Evolutionary conservation across 2,888 invertebrate genomes (phyloP), one percentile per base, ranked within the genome.

Genomic region (Harpalus rufipes): DNA sequence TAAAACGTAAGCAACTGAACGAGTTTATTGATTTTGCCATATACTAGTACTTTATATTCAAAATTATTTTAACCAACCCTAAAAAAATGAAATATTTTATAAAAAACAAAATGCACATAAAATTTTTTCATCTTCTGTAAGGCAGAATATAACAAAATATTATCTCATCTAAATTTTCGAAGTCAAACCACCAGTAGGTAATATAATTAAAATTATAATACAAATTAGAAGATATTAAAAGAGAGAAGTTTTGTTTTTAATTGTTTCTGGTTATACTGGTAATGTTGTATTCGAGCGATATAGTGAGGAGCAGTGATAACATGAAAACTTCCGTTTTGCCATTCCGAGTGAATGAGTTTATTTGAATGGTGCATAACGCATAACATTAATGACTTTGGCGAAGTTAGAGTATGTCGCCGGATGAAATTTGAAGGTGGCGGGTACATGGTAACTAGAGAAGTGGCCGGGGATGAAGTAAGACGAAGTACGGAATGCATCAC

Each of bases 391-490:
- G 72, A 74, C 72, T 72, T 72, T 41, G 44, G 41, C 10, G 18
- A 74, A 74, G 72, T 74, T 74, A 5, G 72, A 74, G 72, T 18
- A 44, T 44, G 39, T 44, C 72, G 16, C 41, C 10, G 68, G 8
- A 41, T 14, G 41, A 74, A 74, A 74, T 44, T 44, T 74, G 78
- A 58, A 78, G 58, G 78, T 78, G 58, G 78, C 14, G 32, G 32
- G 32, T 32, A 32, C 5, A 32, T 32, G 32, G 32, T 32, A 32
- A 5, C 32, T 32, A 32, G 3, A 32, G 6, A 32, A 4, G 51
- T 16, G 2, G 39, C 51, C 16, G 21, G 59, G 21, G 32, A 7
- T 56, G 68, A 39, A 21, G 21, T 61, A 16, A 16, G n/a, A 61
- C 14, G 18, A 61, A 18, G 18, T 21, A 7, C 7, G 12, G 68